Evolutionary conservation across 2,888 invertebrate species (phyloP), one percentile per base, ranked within the genome.

Genomic region (Parnassius smintheus): DNA sequence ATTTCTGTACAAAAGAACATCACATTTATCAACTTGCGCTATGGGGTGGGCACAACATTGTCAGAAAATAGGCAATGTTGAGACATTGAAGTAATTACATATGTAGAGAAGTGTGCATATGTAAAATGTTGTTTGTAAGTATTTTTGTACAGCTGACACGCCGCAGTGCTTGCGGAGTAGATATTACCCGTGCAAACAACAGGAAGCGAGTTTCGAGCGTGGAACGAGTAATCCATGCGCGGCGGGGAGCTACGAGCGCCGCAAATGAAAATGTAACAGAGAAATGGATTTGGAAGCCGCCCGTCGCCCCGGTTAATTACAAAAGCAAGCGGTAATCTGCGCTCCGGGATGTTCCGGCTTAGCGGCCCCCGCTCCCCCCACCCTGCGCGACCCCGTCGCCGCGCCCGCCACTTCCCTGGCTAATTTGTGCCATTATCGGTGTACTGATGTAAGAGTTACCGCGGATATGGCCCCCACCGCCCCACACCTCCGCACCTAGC

Each of bases 291-390:
- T 88, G 90, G 91, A 90, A 88, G 90, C 91, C 90, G 88, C 89
- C 89, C 89, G 91, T 89, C 89, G 91, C 91, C 88, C 87, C 90
- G 90, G 91, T 91, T 91, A 91, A 91, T 91, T 91, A 91, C 91
- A 91, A 91, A 91, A 91, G 91, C 91, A 91, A 91, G 91, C 91
- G 91, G 91, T 91, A 91, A 91, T 91, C 91, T 91, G 91, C 91
- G 90, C 91, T 86, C 88, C 84, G 91, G 91, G 91, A 91, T 91
- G 91, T 91, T 90, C 91, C 90, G 90, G 91, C 90, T 90, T 91
- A 90, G 87, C 89, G 87, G 86, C 86, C 89, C 88, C 78, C 65
- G 66, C 68, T 76, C 74, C 70, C 60, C 65, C 66, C 62, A 66
- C 68, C 18, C 18, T 1, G n/a, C n/a, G 51, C 53, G 64, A 67